phyloP scores from a whole-genome alignment of 2,797 vertebrate genomes.

The Remorina albescens region DNA sequence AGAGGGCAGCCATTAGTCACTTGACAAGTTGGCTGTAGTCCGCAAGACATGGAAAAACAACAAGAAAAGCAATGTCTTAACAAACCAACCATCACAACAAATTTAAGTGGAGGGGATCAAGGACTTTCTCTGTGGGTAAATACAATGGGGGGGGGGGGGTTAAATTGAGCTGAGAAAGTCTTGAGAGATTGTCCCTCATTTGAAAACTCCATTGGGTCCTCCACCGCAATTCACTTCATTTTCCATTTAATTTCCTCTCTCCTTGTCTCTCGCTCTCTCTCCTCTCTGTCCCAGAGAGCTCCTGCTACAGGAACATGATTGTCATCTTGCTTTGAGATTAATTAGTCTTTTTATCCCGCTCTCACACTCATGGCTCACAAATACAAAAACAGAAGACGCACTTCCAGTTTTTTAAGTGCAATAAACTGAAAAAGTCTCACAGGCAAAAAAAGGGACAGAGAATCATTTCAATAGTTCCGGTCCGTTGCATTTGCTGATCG shows the following conservation, averaged over 20 bases:
- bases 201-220: constrained; percentile 44
- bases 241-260: constrained; percentile 64
- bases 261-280: constrained; percentile 59
- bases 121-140: constrained; percentile 68
- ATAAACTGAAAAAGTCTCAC: constrained; percentile 74
- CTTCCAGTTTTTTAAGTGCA: constrained; percentile 80
- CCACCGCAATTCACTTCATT: constrained; percentile 70
- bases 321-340: constrained; percentile 83
- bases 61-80: constrained; percentile 78
- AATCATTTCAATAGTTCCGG: constrained; percentile 62
- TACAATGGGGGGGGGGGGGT: constrained; percentile 51
- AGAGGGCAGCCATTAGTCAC: constrained; percentile 63
- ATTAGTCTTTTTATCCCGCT: constrained; percentile 72
- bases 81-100: constrained; percentile 80
- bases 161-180: constrained; percentile 77
- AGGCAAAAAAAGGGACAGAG: constrained; percentile 50
- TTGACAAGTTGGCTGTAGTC: constrained; percentile 64
- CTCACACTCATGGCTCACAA: constrained; percentile 75
- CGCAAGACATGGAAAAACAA: constrained; percentile 68
- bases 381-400: constrained; percentile 73
- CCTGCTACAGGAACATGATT: constrained; percentile 82
- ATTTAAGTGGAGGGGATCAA: constrained; percentile 73
- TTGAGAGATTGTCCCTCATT: constrained; percentile 80
- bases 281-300: constrained; percentile 61
- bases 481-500: constrained; percentile 37